A percentile compares a stretch with the other conserved stretches of the same genome.
These are phyloP conservation scores for Empis stercorea DNA, from an alignment of 2,888 invertebrate genomes.

Conservation along the genomic window DNA sequence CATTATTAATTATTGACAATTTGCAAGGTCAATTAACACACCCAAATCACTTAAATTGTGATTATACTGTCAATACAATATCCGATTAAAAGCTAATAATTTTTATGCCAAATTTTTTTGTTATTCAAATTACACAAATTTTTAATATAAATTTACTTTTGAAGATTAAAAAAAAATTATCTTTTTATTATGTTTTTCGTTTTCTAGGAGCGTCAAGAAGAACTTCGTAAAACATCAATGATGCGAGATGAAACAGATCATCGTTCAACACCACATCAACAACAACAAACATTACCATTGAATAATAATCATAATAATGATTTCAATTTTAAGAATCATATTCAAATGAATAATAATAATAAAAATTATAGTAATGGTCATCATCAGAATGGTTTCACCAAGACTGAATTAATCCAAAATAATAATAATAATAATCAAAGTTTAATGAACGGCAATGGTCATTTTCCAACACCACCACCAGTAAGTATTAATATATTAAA, in stretches of 20 bases:
- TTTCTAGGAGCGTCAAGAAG: constrained; percentile 34
- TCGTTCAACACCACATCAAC: constrained; percentile 17
- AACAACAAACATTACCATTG: not conserved
- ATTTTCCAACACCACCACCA: constrained; percentile 24
- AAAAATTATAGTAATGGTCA: not conserved
- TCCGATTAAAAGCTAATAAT: too few species aligned
- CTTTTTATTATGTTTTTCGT: constrained; percentile 10
- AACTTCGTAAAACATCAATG: constrained; percentile 29
- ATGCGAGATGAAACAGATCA: constrained; percentile 32
- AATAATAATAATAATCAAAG: not conserved
- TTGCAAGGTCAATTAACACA: too few species aligned
- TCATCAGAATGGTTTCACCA: not conserved
- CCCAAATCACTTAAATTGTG: too few species aligned
- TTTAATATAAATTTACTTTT: too few species aligned
- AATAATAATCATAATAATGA: not conserved
- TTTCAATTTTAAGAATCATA: not conserved
- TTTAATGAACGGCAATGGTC: constrained; percentile 13
- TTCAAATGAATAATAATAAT: not conserved
- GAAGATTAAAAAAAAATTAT: too few species aligned
- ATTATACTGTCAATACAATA: too few species aligned
- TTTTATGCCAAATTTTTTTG: too few species aligned
- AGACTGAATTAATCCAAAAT: not conserved
- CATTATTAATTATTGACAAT: too few species aligned
- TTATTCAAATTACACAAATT: too few species aligned
- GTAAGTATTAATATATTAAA: constrained; percentile 20